Conservation (phyloP, 2,113 vertebrate genomes). For the Cairina moschata region DNA sequence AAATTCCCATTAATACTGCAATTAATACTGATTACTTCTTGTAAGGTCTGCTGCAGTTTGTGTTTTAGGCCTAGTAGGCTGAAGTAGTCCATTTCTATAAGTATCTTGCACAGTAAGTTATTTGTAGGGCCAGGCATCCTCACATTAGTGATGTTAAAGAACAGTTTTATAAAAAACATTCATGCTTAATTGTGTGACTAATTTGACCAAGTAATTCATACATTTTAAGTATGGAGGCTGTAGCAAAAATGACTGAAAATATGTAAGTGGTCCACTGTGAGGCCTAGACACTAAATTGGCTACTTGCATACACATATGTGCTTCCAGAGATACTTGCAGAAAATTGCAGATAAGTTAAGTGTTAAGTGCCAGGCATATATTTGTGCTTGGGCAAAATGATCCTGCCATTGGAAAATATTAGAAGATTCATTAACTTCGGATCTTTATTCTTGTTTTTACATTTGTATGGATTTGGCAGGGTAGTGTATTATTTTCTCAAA, state of each 20-base stretch:
- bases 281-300: background rate
- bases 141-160: background rate
- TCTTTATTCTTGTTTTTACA: conserved; percentile 4
- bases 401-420: background rate
- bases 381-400: background rate
- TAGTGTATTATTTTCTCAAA: conserved; percentile 8
- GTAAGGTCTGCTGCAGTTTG: background rate
- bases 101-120: background rate
- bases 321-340: background rate
- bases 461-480: background rate
- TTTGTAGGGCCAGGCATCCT: background rate
- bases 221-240: background rate
- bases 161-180: background rate
- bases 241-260: background rate
- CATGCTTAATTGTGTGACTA: background rate
- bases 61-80: background rate
- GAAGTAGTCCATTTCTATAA: background rate
- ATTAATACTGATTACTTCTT: conserved; percentile 36
- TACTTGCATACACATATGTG: accelerated
- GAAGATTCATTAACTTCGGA: background rate
- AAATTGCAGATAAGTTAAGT: background rate
- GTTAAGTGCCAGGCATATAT: background rate
- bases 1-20: conserved; percentile 6
- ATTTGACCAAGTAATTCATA: background rate
- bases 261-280: background rate